A percentile compares a stretch with the other conserved stretches of the same genome.
phyloP scores from a whole-genome alignment of 2,888 invertebrate species.

The Protodeltote pygarga region DNA sequence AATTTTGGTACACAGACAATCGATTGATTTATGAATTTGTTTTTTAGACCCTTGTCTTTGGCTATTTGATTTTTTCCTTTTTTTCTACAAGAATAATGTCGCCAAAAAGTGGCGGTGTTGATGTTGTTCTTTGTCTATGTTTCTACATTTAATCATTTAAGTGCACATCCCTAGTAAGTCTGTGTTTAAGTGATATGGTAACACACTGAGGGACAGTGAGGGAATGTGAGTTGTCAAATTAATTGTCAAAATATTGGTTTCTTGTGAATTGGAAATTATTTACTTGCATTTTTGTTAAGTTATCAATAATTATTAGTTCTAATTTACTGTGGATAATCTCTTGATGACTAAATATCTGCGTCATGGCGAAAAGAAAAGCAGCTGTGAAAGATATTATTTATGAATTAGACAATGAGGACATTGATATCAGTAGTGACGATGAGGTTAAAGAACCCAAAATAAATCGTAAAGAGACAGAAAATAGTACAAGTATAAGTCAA shows the following conservation, averaged over 20 bases:
- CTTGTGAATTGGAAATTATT: neutral
- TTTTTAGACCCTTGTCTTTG: slow-evolving; percentile 9
- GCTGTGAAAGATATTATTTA: slow-evolving; percentile 81
- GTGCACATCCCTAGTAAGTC: too few relatives aligned
- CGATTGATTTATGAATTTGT: neutral
- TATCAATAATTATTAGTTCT: slow-evolving; percentile 1
- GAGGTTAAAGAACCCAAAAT: slow-evolving; percentile 76
- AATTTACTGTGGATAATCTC: neutral
- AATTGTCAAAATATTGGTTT: slow-evolving; percentile 33
- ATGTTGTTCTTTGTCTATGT: too few relatives aligned
- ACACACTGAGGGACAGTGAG: neutral
- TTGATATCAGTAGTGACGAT: slow-evolving; percentile 79
- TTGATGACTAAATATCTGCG: slow-evolving; percentile 29
- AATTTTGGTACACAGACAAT: neutral
- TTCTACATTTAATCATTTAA: too few relatives aligned
- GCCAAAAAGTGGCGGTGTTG: too few relatives aligned
- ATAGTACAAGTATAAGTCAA: slow-evolving; percentile 33
- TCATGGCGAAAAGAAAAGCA: slow-evolving; percentile 80
- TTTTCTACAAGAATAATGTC: too few relatives aligned
- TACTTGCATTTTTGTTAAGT: slow-evolving; percentile 6
- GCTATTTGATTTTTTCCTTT: too few relatives aligned
- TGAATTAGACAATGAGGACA: slow-evolving; percentile 83
- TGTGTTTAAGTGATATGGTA: neutral
- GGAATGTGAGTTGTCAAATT: too few relatives aligned
- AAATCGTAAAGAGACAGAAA: slow-evolving; percentile 56